Conservation (phyloP, 2,113 vertebrate genomes). For the Mohoua ochrocephala region DNA sequence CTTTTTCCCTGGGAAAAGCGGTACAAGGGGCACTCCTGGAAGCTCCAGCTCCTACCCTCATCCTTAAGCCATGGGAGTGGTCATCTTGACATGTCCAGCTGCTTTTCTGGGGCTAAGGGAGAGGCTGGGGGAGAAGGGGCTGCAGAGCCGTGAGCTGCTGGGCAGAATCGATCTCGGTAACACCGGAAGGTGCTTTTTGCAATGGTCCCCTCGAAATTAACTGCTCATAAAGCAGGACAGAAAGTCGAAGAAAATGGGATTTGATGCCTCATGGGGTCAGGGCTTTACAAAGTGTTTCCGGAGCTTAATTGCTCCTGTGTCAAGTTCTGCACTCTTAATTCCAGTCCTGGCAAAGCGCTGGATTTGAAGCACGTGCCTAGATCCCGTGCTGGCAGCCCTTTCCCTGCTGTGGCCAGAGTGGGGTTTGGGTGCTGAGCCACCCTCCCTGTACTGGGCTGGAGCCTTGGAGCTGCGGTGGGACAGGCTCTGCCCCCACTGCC, state of each 20-base stretch:
- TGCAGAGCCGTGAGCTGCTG: neutral
- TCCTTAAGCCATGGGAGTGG: neutral
- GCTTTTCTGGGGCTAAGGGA: neutral
- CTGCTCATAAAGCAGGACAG: constrained; percentile 32
- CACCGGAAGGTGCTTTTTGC: neutral
- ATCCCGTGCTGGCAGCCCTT: neutral
- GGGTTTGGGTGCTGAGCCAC: neutral
- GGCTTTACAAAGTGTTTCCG: neutral
- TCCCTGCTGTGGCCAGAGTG: neutral
- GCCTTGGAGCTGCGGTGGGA: fast-evolving
- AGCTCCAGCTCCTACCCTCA: neutral
- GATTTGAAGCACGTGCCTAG: neutral
- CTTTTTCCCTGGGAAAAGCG: neutral
- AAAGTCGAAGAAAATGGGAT: constrained; percentile 44
- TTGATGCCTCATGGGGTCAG: neutral
- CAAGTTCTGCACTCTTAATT: neutral
- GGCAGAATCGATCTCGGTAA: fast-evolving
- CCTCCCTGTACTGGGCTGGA: neutral
- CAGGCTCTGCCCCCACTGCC: neutral
- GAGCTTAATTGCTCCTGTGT: constrained; percentile 12
- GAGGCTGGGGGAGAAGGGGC: neutral
- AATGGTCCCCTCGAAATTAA: neutral
- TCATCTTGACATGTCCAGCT: neutral
- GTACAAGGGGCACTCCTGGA: fast-evolving
- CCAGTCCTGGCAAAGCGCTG: neutral